A percentile compares a stretch with the other conserved stretches of the same genome.
Conservation (phyloP, 2,888 invertebrate species). For the Automeris io region DNA sequence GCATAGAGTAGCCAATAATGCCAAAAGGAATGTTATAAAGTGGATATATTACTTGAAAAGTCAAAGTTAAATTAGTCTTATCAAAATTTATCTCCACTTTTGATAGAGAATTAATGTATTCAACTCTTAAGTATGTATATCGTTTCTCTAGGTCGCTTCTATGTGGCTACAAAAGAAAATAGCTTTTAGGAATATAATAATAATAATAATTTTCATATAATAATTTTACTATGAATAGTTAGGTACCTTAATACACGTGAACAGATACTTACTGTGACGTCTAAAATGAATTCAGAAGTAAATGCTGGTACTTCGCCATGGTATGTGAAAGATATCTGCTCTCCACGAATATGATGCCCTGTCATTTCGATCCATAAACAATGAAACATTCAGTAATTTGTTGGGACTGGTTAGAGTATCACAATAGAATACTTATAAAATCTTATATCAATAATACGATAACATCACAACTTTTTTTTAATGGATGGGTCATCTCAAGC, state of each 20-base stretch:
- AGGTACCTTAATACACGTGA: background rate
- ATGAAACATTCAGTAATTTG: background rate
- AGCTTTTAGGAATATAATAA: background rate
- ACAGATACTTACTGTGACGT: slow-evolving; percentile 22
- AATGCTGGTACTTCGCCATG: slow-evolving; percentile 23
- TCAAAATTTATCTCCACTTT: slow-evolving; percentile 22
- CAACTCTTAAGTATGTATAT: slow-evolving; percentile 27
- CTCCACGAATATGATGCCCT: slow-evolving; percentile 21
- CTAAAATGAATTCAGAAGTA: slow-evolving; percentile 22
- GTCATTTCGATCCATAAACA: background rate
- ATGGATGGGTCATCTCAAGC: no score
- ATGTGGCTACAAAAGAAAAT: slow-evolving; percentile 21
- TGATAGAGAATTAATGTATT: slow-evolving; percentile 27
- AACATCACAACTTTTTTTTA: no score
- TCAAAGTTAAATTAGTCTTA: slow-evolving; percentile 13
- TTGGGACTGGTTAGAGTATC: no score
- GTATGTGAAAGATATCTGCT: slow-evolving; percentile 18
- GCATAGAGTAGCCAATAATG: slow-evolving; percentile 29
- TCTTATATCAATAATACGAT: no score
- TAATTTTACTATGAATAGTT: background rate
- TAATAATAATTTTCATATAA: background rate
- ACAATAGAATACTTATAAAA: no score
- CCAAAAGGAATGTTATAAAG: slow-evolving; percentile 26
- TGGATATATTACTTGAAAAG: slow-evolving; percentile 30
- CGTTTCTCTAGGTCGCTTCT: slow-evolving; percentile 11